Evolutionary conservation across 2,113 vertebrate species (phyloP).

Genomic region (Gorsachius goisagi): DNA sequence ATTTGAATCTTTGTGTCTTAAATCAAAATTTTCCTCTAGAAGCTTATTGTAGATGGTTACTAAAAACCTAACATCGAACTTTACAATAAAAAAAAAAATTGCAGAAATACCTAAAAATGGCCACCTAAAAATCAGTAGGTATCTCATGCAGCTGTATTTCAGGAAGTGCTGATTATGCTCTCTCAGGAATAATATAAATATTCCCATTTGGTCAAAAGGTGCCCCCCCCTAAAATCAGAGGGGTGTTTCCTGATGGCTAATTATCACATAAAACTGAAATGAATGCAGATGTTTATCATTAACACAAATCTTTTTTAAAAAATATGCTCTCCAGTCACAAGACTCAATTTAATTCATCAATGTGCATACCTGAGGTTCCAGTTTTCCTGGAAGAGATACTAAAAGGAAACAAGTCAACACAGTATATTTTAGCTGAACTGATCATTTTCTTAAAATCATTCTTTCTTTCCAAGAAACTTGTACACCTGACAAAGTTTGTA

Average conservation of each 20-base stretch:
- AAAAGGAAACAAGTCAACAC: constrained; percentile 38
- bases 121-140: background rate
- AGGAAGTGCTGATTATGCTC: background rate
- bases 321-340: background rate
- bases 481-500: constrained; percentile 15
- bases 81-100: background rate
- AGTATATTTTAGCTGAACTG: constrained; percentile 8
- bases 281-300: constrained; percentile 24
- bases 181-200: constrained; percentile 8
- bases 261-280: background rate
- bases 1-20: background rate
- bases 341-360: constrained; percentile 14
- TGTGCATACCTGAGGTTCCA: constrained; percentile 45
- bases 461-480: constrained; percentile 3
- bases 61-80: background rate
- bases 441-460: constrained; percentile 18
- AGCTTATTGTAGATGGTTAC: background rate
- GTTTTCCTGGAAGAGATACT: constrained; percentile 46
- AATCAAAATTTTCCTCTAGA: background rate
- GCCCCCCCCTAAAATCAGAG: background rate
- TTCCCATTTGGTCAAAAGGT: background rate
- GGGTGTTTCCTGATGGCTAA: background rate
- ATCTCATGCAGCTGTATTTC: background rate
- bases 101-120: background rate
- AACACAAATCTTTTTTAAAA: background rate